Evolutionary conservation across 2,888 invertebrate species (phyloP).

Genomic region (Ectobius pallidus): DNA sequence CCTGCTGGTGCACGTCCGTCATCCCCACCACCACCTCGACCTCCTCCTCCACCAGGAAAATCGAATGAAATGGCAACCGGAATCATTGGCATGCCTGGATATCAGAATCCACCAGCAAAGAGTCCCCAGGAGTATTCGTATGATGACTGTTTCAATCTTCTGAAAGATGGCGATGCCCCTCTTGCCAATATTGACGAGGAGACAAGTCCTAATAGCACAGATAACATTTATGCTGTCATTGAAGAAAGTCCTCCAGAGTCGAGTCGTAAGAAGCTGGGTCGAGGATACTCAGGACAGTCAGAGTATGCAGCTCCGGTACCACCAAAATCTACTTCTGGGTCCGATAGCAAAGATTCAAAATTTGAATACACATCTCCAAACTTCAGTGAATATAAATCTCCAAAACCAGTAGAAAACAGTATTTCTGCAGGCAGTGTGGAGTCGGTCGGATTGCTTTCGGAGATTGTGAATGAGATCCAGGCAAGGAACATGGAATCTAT

Average conservation of each 20-base stretch:
- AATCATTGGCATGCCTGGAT: constrained; percentile 49
- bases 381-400: constrained; percentile 57
- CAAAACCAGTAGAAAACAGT: constrained; percentile 54
- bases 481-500: constrained; percentile 86
- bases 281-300: constrained; percentile 17
- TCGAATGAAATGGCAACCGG: constrained; percentile 41
- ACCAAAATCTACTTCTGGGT: constrained; percentile 11
- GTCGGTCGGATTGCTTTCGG: constrained; percentile 79
- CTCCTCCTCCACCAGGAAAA: constrained; percentile 50
- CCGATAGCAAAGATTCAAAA: constrained; percentile 45
- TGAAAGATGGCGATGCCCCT: constrained; percentile 60
- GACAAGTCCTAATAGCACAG: constrained; percentile 61
- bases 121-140: constrained; percentile 63
- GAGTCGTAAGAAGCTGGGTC: constrained; percentile 25
- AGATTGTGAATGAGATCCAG: constrained; percentile 88
- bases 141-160: constrained; percentile 76
- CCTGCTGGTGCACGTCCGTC: constrained; percentile 71
- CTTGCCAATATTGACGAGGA: constrained; percentile 67
- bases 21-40: constrained; percentile 77
- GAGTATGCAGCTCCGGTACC: constrained; percentile 34
- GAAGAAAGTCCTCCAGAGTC: constrained; percentile 70
- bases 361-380: constrained; percentile 58
- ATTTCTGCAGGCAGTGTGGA: constrained; percentile 63
- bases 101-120: constrained; percentile 55
- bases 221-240: constrained; percentile 87